Percentiles rank a stretch among this genome's conserved stretches.
Conservation (phyloP, 2,113 vertebrate genomes). For the Seriola dumerili region DNA sequence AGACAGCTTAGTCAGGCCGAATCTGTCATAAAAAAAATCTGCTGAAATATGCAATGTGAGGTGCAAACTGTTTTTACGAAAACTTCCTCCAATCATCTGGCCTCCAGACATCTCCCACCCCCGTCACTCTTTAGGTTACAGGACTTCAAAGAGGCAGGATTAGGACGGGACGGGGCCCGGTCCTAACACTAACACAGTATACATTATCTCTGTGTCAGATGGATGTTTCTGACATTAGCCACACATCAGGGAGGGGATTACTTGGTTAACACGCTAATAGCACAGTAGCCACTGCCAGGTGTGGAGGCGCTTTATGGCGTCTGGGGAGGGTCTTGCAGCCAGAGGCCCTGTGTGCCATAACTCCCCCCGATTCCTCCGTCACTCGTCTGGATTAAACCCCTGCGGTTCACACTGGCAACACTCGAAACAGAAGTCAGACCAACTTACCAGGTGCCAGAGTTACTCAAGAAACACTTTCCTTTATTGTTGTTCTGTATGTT, state of each 20-base stretch:
- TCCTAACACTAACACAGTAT: slow-evolving; percentile 40
- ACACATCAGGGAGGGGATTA: slow-evolving; percentile 43
- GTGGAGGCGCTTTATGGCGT: slow-evolving; percentile 57
- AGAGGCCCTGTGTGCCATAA: slow-evolving; percentile 15
- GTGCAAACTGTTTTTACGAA: background rate
- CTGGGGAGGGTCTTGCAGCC: slow-evolving; percentile 15
- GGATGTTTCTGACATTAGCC: slow-evolving; percentile 52
- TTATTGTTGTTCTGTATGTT: background rate
- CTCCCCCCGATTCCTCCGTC: slow-evolving; percentile 27
- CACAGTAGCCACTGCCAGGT: slow-evolving; percentile 72
- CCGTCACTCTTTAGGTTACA: slow-evolving; percentile 4
- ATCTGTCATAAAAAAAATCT: slow-evolving; percentile 7
- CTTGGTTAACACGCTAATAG: slow-evolving; percentile 64
- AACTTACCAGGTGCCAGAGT: slow-evolving; percentile 31
- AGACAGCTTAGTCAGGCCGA: background rate
- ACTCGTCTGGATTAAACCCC: slow-evolving; percentile 17
- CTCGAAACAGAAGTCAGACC: slow-evolving; percentile 21
- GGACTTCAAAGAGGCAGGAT: slow-evolving; percentile 58
- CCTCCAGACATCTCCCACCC: slow-evolving; percentile 31
- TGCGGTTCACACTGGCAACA: slow-evolving; percentile 12
- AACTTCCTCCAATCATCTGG: slow-evolving; percentile 3
- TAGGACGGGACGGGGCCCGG: slow-evolving; percentile 22
- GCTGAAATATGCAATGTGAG: slow-evolving; percentile 16
- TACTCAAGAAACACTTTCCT: background rate
- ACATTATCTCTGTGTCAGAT: slow-evolving; percentile 49